A percentile compares a stretch with the other conserved stretches of the same genome.
These are phyloP conservation scores for Pterostichus madidus DNA, from an alignment of 2,888 invertebrate genomes.

Conservation along the genomic window DNA sequence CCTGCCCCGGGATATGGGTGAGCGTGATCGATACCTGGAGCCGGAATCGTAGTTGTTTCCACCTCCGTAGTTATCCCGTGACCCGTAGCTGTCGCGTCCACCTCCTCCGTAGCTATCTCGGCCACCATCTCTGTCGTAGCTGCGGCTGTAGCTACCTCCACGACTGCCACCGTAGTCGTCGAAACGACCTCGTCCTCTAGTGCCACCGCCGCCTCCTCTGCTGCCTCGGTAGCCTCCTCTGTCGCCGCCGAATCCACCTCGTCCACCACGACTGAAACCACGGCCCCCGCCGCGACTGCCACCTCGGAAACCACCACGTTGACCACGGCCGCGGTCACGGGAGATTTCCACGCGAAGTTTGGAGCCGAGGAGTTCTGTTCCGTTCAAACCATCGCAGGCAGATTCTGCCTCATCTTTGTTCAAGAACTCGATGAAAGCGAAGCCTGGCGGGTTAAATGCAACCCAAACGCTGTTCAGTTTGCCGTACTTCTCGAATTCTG, in stretches of 20 bases:
- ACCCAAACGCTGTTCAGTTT: constrained; percentile 96
- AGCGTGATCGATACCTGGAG: constrained; percentile 68
- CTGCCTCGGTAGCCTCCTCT: constrained; percentile 68
- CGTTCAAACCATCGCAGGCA: constrained; percentile 93
- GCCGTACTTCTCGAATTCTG: constrained; percentile 94
- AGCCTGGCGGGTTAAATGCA: constrained; percentile 95
- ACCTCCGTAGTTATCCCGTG: constrained; percentile 76
- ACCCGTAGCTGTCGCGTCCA: constrained; percentile 73
- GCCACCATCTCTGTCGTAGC: constrained; percentile 68
- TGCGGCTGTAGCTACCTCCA: constrained; percentile 57
- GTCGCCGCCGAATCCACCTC: constrained; percentile 68
- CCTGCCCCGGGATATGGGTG: constrained; percentile 69
- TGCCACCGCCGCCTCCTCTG: constrained; percentile 67
- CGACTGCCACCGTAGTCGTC: constrained; percentile 65
- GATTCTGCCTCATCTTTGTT: constrained; percentile 93
- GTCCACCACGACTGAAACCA: constrained; percentile 75
- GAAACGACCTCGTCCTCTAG: constrained; percentile 69
- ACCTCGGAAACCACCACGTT: constrained; percentile 78
- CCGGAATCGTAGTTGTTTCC: constrained; percentile 68
- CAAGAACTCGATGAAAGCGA: constrained; percentile 95
- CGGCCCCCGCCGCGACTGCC: constrained; percentile 79
- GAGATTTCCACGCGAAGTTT: constrained; percentile 94
- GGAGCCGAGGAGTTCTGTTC: constrained; percentile 91
- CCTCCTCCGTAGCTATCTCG: constrained; percentile 71
- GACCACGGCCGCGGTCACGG: constrained; percentile 87